phyloP scores from a whole-genome alignment of 1,140 invertebrate genomes.

The Anthonomus grandis region DNA sequence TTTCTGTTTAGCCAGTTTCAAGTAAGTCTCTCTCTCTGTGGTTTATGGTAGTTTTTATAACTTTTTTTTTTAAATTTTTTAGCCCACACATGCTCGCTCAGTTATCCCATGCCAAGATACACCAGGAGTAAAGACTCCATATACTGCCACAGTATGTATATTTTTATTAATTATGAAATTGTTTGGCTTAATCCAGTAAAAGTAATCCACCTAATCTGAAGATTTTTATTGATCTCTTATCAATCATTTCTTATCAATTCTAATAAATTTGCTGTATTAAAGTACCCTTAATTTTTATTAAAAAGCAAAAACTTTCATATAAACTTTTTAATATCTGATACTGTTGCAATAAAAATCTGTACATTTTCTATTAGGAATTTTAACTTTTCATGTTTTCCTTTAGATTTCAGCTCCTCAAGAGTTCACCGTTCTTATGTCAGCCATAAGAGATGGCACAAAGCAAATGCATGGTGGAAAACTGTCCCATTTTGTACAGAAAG shows the following conservation, averaged over 20 bases:
- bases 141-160: conserved; percentile 70
- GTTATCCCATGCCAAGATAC: conserved; percentile 93
- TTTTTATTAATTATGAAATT: conserved; percentile 1
- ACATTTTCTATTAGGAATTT: conserved; percentile 34
- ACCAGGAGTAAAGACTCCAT: conserved; percentile 85
- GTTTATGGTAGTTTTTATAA: background rate
- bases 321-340: conserved; percentile 16
- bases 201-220: too few relatives aligned
- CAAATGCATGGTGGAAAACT: conserved; percentile 43
- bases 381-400: conserved; percentile 31
- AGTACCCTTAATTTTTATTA: too few relatives aligned
- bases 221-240: too few relatives aligned
- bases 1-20: conserved; percentile 93
- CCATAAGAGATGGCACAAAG: conserved; percentile 57
- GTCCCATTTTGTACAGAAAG: conserved; percentile 71
- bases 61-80: conserved; percentile 33
- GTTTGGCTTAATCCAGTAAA: background rate
- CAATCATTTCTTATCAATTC: too few relatives aligned
- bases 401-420: conserved; percentile 71
- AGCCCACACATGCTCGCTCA: conserved; percentile 87
- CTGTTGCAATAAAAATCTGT: too few relatives aligned
- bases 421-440: conserved; percentile 88
- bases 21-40: conserved; percentile 50
- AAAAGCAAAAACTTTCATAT: too few relatives aligned
- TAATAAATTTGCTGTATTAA: too few relatives aligned